Percentiles rank a stretch among this genome's conserved stretches.
These are phyloP conservation scores for Caenorhabditis panamensis DNA, from an alignment of 2,888 invertebrate genomes.

Conservation along the genomic window DNA sequence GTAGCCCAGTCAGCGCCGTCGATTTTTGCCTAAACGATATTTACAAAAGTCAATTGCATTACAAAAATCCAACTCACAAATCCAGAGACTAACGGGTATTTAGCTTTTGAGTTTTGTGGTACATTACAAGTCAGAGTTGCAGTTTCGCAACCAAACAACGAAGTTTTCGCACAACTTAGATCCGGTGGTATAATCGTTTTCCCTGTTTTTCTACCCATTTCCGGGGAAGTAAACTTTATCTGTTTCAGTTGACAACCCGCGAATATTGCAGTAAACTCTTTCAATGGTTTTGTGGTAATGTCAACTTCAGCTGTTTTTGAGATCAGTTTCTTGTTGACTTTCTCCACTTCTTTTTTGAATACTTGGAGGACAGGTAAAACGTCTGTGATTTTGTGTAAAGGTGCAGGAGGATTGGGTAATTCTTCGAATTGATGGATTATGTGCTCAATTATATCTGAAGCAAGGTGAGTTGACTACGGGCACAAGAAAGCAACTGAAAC, in stretches of 20 bases:
- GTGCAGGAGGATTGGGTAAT: slow-evolving; percentile 19
- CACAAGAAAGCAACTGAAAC: not conserved
- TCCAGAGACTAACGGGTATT: slow-evolving; percentile 55
- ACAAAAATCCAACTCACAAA: slow-evolving; percentile 42
- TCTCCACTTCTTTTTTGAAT: slow-evolving; percentile 42
- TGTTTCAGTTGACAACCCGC: slow-evolving; percentile 45
- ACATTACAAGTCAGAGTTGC: slow-evolving; percentile 32
- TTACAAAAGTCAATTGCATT: not conserved
- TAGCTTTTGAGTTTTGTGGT: slow-evolving; percentile 30
- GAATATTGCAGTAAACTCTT: slow-evolving; percentile 29
- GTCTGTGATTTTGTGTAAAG: not conserved
- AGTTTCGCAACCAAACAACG: slow-evolving; percentile 39
- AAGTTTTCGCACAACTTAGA: slow-evolving; percentile 44
- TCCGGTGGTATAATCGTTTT: slow-evolving; percentile 51
- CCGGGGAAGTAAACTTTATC: slow-evolving; percentile 55
- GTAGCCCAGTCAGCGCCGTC: slow-evolving; percentile 61
- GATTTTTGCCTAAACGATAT: slow-evolving; percentile 49
- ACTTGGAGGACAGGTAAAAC: slow-evolving; percentile 27
- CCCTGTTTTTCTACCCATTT: slow-evolving; percentile 24
- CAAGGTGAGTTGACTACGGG: not conserved
- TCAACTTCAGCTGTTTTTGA: slow-evolving; percentile 34
- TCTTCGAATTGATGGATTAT: slow-evolving; percentile 30
- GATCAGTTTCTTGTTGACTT: slow-evolving; percentile 38
- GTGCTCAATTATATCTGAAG: slow-evolving; percentile 31
- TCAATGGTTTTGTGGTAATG: slow-evolving; percentile 23